Evolutionary conservation across 2,888 invertebrate genomes (phyloP), one percentile per base, ranked within the genome.

Genomic region (Leucoptera coffeella): DNA sequence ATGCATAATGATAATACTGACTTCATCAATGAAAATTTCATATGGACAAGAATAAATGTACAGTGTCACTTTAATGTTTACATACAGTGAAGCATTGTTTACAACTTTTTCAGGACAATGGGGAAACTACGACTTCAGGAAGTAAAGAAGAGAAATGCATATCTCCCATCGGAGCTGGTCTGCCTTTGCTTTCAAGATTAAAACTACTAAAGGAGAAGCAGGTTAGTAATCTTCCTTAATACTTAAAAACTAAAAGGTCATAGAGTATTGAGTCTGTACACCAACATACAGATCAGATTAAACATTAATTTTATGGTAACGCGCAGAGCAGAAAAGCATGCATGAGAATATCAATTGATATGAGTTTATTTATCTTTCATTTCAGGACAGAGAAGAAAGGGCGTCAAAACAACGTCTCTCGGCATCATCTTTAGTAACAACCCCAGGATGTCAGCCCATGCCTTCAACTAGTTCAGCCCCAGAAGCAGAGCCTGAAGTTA

Each of bases 191-290:
- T 6, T 80, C 86, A 22, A 69, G 90, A 30, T 59, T 91, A 26
- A 81, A 86, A 42, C 60, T 90, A 22, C 73, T 91, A 1, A 89
- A 88, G 52, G 89, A 91, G 50, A 89, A 88, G 53, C 88, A 90
- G 60, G 84, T 82, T 39, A 51, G 6, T 13, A 4, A n/a, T n/a
- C n/a, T n/a, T n/a, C n/a, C n/a, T n/a, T n/a, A n/a, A n/a, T n/a
- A n/a, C n/a, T n/a, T n/a, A n/a, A n/a, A n/a, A n/a, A n/a, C n/a
- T n/a, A n/a, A n/a, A n/a, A n/a, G n/a, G n/a, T n/a, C n/a, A n/a
- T n/a, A n/a, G n/a, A n/a, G n/a, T n/a, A n/a, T n/a, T n/a, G n/a
- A n/a, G n/a, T n/a, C n/a, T n/a, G n/a, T n/a, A n/a, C n/a, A n/a
- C n/a, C n/a, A n/a, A n/a, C n/a, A n/a, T n/a, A n/a, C n/a, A n/a